A percentile compares a stretch with the other conserved stretches of the same genome.
Conservation (phyloP, 2,888 invertebrate species). For the Bhutanitis thaidina region DNA sequence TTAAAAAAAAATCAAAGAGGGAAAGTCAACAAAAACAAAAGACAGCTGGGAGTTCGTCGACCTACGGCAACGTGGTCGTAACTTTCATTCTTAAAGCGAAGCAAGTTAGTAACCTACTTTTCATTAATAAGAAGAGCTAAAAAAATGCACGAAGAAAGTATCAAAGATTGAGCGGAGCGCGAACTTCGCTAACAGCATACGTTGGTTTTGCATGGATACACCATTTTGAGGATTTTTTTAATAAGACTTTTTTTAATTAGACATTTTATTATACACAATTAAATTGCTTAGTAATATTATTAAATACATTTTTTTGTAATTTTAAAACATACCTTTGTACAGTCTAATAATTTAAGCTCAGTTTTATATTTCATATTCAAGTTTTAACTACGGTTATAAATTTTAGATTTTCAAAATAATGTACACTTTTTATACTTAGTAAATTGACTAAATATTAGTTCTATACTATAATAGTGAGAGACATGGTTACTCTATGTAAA, state of each 20-base stretch:
- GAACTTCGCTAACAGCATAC: constrained; percentile 62
- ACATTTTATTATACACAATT: no score
- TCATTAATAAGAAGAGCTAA: constrained; percentile 80
- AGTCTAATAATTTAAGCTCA: no score
- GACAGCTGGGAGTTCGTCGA: constrained; percentile 74
- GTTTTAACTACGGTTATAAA: no score
- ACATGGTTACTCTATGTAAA: no score
- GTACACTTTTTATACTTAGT: no score
- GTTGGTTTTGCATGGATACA: constrained; percentile 44
- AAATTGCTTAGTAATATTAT: no score
- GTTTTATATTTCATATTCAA: no score
- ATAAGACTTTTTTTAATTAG: not conserved
- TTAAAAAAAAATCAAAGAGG: not conserved
- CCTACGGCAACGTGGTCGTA: constrained; percentile 76
- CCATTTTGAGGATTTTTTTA: not conserved
- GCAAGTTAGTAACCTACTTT: constrained; percentile 80
- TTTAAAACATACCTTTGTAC: no score
- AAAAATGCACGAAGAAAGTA: constrained; percentile 80
- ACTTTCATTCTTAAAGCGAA: constrained; percentile 78
- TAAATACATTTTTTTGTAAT: no score
- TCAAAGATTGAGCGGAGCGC: constrained; percentile 78
- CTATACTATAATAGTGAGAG: no score
- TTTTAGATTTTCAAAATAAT: no score
- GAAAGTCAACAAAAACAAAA: constrained; percentile 62
- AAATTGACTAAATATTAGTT: no score